Conservation (phyloP, 2,888 invertebrate species). For the Pollenia amentaria region DNA sequence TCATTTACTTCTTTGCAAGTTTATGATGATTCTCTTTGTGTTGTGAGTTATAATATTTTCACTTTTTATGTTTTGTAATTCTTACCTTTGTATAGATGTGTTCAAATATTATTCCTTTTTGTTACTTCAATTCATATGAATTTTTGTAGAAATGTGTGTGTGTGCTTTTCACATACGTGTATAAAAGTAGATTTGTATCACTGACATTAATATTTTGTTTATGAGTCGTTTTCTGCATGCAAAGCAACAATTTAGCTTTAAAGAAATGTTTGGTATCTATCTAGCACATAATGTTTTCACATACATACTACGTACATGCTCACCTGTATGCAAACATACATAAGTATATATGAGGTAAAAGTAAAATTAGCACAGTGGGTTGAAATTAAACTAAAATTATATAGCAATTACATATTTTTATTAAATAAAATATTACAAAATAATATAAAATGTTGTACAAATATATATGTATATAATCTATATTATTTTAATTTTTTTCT, state of each 20-base stretch:
- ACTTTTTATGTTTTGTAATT: constrained; percentile 13
- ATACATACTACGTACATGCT: not conserved
- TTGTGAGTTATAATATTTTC: constrained; percentile 15
- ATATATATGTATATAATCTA: no score
- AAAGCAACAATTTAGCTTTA: constrained; percentile 60
- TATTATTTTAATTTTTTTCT: no score
- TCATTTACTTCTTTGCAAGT: constrained; percentile 31
- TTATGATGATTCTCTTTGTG: constrained; percentile 13
- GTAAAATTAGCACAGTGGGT: constrained; percentile 10
- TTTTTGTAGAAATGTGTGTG: not conserved
- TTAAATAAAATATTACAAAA: not conserved
- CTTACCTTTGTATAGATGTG: constrained; percentile 30
- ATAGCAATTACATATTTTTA: not conserved
- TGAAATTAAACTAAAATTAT: not conserved
- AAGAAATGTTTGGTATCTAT: constrained; percentile 41
- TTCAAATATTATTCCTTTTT: constrained; percentile 14
- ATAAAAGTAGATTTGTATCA: not conserved
- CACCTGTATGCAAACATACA: not conserved
- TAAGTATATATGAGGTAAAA: not conserved
- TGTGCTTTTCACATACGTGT: not conserved
- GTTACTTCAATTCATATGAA: not conserved
- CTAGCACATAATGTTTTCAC: constrained; percentile 21
- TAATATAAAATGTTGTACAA: no score
- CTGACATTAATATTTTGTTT: constrained; percentile 13
- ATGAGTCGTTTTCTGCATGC: constrained; percentile 50